Evolutionary conservation across 2,888 invertebrate species (phyloP).

Genomic region (Azorinus chamasolen): DNA sequence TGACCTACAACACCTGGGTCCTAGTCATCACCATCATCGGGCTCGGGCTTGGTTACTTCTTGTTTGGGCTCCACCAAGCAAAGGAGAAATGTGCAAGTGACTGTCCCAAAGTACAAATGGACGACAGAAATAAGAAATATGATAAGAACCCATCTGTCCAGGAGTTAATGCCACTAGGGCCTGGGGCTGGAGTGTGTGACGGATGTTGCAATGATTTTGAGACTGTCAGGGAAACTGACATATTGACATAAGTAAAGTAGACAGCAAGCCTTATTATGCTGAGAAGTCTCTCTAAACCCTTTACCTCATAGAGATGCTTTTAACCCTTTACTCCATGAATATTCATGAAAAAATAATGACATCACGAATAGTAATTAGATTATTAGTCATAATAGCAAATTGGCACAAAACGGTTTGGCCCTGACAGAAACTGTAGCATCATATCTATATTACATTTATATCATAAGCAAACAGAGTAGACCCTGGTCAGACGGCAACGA

Average conservation of each 20-base stretch:
- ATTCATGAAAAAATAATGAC: too few species aligned
- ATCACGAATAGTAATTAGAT: too few species aligned
- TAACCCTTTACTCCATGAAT: too few species aligned
- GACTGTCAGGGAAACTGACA: constrained; percentile 35
- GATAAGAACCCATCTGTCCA: constrained; percentile 44
- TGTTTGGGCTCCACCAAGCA: constrained; percentile 54
- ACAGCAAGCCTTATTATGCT: too few species aligned
- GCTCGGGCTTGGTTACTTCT: constrained; percentile 58
- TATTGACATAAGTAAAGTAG: constrained; percentile 13
- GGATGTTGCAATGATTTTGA: constrained; percentile 12
- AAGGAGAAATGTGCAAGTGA: constrained; percentile 32
- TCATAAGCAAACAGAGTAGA: too few species aligned
- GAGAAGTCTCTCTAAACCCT: not conserved
- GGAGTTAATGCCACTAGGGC: constrained; percentile 54
- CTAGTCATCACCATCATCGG: constrained; percentile 60
- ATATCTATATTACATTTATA: too few species aligned
- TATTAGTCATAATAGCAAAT: too few species aligned
- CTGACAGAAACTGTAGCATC: too few species aligned
- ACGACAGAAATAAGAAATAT: constrained; percentile 16
- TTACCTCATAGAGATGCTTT: not conserved
- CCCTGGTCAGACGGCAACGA: too few species aligned
- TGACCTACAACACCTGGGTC: constrained; percentile 73
- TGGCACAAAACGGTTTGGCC: too few species aligned
- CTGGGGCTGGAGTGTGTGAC: constrained; percentile 19
- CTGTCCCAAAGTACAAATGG: constrained; percentile 29